Evolutionary conservation across 2,888 invertebrate species (phyloP).

Genomic region (Rhorus exstirpatorius): DNA sequence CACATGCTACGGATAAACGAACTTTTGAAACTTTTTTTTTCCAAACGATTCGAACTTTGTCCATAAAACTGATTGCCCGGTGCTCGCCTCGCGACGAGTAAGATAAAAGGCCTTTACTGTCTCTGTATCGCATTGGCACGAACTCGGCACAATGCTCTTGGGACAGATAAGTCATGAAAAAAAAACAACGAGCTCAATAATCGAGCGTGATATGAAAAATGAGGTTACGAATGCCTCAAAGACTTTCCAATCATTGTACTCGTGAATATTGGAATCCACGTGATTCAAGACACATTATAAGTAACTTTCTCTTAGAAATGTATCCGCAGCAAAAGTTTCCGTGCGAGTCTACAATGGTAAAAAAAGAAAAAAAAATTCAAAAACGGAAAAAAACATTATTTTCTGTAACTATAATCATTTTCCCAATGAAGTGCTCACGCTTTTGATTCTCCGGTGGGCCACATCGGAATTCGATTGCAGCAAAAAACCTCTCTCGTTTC

Average conservation of each 20-base stretch:
- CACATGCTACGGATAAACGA: neutral
- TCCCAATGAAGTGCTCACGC: neutral
- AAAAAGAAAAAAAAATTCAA: too few relatives aligned
- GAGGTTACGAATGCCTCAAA: neutral
- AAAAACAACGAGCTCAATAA: conserved; percentile 9
- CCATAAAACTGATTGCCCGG: neutral
- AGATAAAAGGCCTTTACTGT: conserved; percentile 13
- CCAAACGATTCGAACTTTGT: conserved; percentile 19
- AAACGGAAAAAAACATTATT: too few relatives aligned
- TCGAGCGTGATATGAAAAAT: conserved; percentile 1
- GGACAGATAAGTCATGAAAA: neutral
- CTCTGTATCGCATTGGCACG: neutral
- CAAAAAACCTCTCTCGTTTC: neutral
- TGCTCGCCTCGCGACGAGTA: neutral
- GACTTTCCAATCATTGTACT: neutral
- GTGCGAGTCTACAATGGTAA: too few relatives aligned
- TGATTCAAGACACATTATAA: neutral
- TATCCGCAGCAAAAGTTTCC: too few relatives aligned
- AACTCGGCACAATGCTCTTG: conserved; percentile 10
- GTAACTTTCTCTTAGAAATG: too few relatives aligned
- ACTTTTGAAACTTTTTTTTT: neutral
- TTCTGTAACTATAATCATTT: neutral
- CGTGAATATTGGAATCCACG: neutral
- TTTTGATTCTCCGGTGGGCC: neutral
- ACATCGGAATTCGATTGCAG: too few relatives aligned